phyloP scores from a whole-genome alignment of 2,888 invertebrate genomes.

The Stenichneumon culpator region DNA sequence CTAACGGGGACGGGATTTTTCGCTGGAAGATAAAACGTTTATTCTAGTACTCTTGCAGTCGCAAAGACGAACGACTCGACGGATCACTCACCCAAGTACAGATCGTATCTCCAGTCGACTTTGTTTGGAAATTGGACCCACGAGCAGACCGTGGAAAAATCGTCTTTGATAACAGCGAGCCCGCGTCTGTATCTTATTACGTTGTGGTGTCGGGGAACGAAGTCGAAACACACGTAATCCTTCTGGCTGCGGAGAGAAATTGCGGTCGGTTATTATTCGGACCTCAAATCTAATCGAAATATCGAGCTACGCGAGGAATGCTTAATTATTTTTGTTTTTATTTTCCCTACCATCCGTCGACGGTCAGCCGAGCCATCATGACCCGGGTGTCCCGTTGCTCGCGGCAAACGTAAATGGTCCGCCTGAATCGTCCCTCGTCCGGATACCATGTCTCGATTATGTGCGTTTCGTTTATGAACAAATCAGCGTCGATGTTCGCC shows the following conservation, averaged over 20 bases:
- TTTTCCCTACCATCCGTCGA: constrained; percentile 93
- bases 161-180: constrained; percentile 94
- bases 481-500: constrained; percentile 98
- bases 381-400: constrained; percentile 96
- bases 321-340: neutral
- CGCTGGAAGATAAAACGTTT: constrained; percentile 84
- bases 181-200: constrained; percentile 96
- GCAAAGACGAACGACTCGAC: neutral
- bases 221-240: constrained; percentile 98
- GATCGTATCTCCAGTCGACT: constrained; percentile 94
- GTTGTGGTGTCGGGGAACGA: constrained; percentile 98
- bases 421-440: constrained; percentile 94
- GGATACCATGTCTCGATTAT: constrained; percentile 98
- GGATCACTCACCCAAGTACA: constrained; percentile 88
- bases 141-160: constrained; percentile 97
- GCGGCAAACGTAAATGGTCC: constrained; percentile 97
- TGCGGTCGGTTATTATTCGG: neutral
- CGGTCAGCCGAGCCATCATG: constrained; percentile 98
- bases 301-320: neutral
- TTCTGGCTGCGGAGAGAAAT: constrained; percentile 91
- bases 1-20: constrained; percentile 96
- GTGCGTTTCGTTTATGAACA: constrained; percentile 97
- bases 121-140: constrained; percentile 96
- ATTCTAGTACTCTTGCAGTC: neutral
- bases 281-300: neutral